These are phyloP conservation scores for Limnothrissa miodon DNA, from an alignment of 2,113 vertebrate genomes.

Conservation along the genomic window DNA sequence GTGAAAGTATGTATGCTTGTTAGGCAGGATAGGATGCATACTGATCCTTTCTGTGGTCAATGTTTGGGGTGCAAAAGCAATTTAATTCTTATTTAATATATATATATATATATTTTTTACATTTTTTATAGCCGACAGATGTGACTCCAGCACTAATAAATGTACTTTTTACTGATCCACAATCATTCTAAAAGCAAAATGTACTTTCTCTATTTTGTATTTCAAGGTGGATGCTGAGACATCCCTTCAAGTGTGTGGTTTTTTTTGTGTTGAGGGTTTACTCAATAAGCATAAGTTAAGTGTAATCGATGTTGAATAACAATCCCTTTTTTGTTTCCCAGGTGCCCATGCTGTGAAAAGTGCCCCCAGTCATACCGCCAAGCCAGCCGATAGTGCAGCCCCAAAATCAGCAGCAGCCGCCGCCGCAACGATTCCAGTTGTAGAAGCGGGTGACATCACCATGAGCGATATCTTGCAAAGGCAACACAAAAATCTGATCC, in stretches of 20 bases:
- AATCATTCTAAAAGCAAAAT: background rate
- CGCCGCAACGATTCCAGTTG: background rate
- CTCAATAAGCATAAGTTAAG: background rate
- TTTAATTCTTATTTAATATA: too few relatives aligned
- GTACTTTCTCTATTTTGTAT: background rate
- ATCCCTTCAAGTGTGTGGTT: too few relatives aligned
- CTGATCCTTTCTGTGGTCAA: background rate
- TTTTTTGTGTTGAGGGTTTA: background rate
- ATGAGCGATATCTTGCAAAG: conserved; percentile 7
- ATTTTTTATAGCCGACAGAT: too few relatives aligned
- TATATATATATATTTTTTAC: too few relatives aligned
- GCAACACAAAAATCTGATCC: conserved; percentile 6
- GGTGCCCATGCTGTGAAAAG: conserved; percentile 11
- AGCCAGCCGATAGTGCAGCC: background rate
- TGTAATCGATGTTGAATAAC: background rate
- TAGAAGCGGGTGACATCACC: background rate
- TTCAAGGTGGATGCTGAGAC: too few relatives aligned
- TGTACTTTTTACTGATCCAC: background rate
- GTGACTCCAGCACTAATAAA: background rate
- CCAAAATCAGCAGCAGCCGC: background rate
- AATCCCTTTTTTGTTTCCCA: background rate
- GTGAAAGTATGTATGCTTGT: background rate
- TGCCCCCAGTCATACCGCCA: background rate
- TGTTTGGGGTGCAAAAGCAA: background rate
- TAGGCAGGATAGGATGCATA: conserved; percentile 8